Evolutionary conservation across 2,113 vertebrate genomes (phyloP).

Genomic region (Globicephala melas): DNA sequence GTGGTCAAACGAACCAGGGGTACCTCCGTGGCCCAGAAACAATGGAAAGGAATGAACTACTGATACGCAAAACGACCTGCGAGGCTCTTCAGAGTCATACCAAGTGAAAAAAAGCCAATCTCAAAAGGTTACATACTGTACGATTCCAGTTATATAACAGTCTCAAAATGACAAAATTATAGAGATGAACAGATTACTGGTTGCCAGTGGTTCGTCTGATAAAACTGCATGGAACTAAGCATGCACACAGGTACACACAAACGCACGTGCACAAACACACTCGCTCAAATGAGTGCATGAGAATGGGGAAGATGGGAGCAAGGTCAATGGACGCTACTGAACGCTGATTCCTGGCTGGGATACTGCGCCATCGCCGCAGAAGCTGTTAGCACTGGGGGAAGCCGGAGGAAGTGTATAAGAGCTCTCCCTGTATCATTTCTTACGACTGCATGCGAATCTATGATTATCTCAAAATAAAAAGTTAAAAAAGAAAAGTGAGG

Average conservation of each 20-base stretch:
- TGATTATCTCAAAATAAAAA: background rate
- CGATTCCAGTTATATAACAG: background rate
- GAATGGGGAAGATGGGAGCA: rapidly evolving
- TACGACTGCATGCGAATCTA: background rate
- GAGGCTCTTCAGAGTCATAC: rapidly evolving
- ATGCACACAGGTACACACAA: background rate
- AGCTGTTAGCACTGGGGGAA: rapidly evolving
- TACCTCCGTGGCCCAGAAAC: rapidly evolving
- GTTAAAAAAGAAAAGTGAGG: background rate
- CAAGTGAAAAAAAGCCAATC: background rate
- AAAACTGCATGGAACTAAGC: background rate
- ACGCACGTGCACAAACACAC: background rate
- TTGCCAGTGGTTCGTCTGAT: background rate
- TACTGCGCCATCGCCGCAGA: rapidly evolving
- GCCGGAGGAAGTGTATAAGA: rapidly evolving
- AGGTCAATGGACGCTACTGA: rapidly evolving
- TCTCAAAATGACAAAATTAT: background rate
- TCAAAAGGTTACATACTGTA: rapidly evolving
- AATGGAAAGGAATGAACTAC: rapidly evolving
- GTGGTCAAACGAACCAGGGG: rapidly evolving
- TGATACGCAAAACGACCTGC: rapidly evolving
- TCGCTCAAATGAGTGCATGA: rapidly evolving
- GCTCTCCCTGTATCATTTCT: background rate
- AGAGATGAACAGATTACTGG: background rate
- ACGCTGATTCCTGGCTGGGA: rapidly evolving